Conservation (phyloP, 2,888 invertebrate species). For the Marronus borbonicus region DNA sequence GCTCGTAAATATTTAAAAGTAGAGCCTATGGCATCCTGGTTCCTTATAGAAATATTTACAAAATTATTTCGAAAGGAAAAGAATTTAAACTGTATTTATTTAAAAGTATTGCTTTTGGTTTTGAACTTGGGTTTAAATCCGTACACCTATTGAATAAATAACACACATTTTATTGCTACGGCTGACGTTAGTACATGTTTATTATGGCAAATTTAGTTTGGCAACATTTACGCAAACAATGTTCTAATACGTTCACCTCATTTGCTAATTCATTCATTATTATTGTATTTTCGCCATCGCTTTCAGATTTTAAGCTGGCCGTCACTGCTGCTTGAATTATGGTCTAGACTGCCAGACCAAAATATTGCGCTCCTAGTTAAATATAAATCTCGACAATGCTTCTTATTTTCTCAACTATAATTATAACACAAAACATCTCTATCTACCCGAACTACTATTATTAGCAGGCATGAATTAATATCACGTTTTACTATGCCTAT, state of each 20-base stretch:
- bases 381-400: slow-evolving; percentile 27
- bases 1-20: too few relatives aligned
- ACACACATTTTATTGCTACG: too few relatives aligned
- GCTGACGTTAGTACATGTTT: slow-evolving; percentile 2
- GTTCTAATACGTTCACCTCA: slow-evolving; percentile 31
- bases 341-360: slow-evolving; percentile 17
- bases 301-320: slow-evolving; percentile 1
- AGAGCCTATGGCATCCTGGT: neutral
- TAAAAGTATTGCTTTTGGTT: too few relatives aligned
- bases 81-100: neutral
- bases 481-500: neutral
- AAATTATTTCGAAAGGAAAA: neutral
- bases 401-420: slow-evolving; percentile 4
- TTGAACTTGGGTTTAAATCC: too few relatives aligned
- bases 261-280: slow-evolving; percentile 33
- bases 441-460: slow-evolving; percentile 10
- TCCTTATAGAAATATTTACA: slow-evolving; percentile 1
- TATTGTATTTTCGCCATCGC: neutral
- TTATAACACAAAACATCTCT: neutral
- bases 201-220: slow-evolving; percentile 17
- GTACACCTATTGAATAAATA: too few relatives aligned
- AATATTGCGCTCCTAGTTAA: slow-evolving; percentile 21
- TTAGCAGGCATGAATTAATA: slow-evolving; percentile 2
- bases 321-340: slow-evolving; percentile 10
- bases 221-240: slow-evolving; percentile 16